Conservation (phyloP, 2,113 vertebrate genomes). For the Rhizomys pruinosus region DNA sequence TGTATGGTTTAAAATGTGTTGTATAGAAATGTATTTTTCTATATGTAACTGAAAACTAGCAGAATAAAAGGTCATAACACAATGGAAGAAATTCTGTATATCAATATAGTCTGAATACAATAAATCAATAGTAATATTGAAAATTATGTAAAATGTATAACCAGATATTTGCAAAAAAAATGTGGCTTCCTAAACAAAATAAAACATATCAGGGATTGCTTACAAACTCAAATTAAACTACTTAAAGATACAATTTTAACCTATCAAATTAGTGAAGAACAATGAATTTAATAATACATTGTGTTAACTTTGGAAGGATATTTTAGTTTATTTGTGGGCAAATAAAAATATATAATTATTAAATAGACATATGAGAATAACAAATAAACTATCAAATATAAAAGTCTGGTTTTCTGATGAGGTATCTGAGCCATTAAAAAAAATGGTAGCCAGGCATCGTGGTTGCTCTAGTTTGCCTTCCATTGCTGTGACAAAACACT, state of each 20-base stretch:
- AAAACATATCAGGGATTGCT: neutral
- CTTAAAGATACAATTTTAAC: neutral
- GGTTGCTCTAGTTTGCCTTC: too few relatives aligned
- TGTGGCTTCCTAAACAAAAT: neutral
- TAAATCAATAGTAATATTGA: neutral
- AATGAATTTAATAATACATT: neutral
- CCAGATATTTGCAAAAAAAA: neutral
- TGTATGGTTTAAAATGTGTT: neutral
- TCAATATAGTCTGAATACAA: neutral
- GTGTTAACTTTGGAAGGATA: neutral
- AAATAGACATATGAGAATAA: neutral
- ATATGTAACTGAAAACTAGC: neutral
- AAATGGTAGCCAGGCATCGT: too few relatives aligned
- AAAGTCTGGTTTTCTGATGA: neutral
- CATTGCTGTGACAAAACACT: too few relatives aligned
- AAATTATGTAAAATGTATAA: neutral
- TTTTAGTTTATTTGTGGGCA: neutral
- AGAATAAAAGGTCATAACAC: neutral
- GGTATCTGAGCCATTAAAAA: neutral
- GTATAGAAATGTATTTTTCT: neutral
- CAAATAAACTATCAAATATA: neutral
- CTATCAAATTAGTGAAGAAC: neutral
- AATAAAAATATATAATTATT: neutral
- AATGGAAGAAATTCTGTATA: neutral
- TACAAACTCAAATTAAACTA: neutral